phyloP scores from a whole-genome alignment of 2,888 invertebrate genomes.

The Drosophila neoperkinsi region DNA sequence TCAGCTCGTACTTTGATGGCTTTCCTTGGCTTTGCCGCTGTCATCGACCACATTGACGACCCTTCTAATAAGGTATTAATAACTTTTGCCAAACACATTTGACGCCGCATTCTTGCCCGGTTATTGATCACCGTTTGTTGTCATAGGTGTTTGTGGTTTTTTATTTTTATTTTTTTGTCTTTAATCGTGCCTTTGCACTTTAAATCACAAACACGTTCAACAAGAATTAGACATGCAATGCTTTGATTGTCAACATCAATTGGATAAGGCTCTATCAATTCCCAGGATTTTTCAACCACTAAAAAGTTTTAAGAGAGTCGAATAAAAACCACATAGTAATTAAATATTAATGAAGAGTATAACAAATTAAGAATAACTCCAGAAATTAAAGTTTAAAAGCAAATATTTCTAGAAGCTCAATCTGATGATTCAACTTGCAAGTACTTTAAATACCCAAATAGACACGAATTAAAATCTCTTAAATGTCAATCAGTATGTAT shows the following conservation, averaged over 20 bases:
- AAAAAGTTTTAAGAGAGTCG: neutral
- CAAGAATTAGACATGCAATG: conserved; percentile 7
- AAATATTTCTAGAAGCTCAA: too few species aligned
- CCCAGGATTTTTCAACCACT: neutral
- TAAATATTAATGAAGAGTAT: neutral
- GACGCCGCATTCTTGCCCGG: conserved; percentile 48
- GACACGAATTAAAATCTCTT: neutral
- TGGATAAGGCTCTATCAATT: conserved; percentile 1
- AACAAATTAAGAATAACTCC: neutral
- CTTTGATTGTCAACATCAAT: conserved; percentile 9
- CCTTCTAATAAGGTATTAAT: conserved; percentile 80
- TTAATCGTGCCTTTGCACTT: conserved; percentile 67
- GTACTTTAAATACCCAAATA: neutral
- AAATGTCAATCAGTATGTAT: neutral
- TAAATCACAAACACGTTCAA: conserved; percentile 39
- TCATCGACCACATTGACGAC: conserved; percentile 42
- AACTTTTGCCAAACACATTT: conserved; percentile 65
- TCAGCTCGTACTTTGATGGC: conserved; percentile 12
- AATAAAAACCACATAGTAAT: neutral
- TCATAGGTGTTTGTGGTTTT: conserved; percentile 19
- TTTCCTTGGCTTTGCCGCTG: conserved; percentile 25
- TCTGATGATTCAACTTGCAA: neutral
- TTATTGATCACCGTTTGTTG: conserved; percentile 49
- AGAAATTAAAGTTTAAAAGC: neutral
- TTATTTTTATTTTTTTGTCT: conserved; percentile 13